Evolutionary conservation across 2,113 vertebrate genomes (phyloP).

Genomic region (Microtus oregoni): DNA sequence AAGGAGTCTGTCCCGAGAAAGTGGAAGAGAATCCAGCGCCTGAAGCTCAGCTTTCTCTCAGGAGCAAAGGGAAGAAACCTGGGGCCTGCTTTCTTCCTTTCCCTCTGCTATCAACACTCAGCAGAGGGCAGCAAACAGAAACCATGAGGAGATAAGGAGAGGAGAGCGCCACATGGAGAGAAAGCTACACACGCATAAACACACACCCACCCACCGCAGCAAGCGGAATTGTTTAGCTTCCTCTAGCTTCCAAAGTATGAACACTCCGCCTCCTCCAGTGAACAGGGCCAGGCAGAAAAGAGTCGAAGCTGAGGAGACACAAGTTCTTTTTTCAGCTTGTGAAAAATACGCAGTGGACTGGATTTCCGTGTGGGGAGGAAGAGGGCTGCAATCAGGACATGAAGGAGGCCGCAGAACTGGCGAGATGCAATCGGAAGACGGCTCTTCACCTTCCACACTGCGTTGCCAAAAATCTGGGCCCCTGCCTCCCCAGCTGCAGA

Average conservation of each 20-base stretch:
- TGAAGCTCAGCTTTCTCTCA: conserved; percentile 45
- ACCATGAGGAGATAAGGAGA: conserved; percentile 65
- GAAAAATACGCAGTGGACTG: conserved; percentile 64
- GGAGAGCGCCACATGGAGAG: conserved; percentile 69
- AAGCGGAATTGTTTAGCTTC: conserved; percentile 75
- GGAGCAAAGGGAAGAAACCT: conserved; percentile 15
- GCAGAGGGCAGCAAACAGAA: conserved; percentile 78
- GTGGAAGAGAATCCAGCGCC: not conserved
- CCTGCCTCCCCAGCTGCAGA: not conserved
- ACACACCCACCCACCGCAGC: conserved; percentile 76
- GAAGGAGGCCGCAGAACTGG: not conserved
- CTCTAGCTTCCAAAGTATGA: conserved; percentile 74
- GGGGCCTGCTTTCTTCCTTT: conserved; percentile 2
- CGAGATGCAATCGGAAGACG: not conserved
- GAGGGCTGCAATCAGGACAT: not conserved
- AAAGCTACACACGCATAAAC: conserved; percentile 72
- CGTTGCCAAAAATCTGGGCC: not conserved
- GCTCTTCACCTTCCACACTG: not conserved
- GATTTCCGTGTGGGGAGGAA: not conserved
- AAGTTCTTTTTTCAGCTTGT: conserved; percentile 76
- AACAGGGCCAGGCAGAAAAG: conserved; percentile 71
- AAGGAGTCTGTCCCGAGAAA: not conserved
- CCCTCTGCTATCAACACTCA: conserved; percentile 65
- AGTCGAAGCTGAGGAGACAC: conserved; percentile 65
- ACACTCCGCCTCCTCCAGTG: conserved; percentile 76